Base-by-base conservation (phyloP, 2,797 vertebrate genomes). In the Lutjanus campechanus region DNA sequence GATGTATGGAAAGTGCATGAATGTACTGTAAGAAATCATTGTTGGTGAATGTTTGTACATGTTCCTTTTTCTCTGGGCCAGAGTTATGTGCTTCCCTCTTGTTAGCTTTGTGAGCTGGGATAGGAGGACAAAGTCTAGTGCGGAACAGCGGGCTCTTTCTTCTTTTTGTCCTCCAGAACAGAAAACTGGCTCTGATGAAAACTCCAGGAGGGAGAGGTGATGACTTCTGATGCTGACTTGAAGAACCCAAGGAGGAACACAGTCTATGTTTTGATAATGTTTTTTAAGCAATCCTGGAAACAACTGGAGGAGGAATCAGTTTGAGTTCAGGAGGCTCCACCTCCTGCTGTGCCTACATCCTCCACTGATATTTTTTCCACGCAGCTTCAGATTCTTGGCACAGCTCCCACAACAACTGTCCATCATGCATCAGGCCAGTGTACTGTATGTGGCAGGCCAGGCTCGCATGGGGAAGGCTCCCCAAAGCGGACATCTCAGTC, bases 151-250 rank as follows among this genome's bases (percentile, higher is more conserved):
- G 63, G 54, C 58, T 72, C 46, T 77, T 59, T 83, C 68, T 81
- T 78, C 74, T 76, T 90, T 94, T 92, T 91, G 90, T 91, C 93
- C 91, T 92, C 89, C 69, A 72, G 79, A 89, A 68, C 15, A 63
- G 70, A 82, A 78, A 76, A 75, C 50, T 70, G 78, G 59, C 54
- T 81, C 64, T 62, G 71, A 61, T 79, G 25, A 72, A 83, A 70
- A 83, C 69, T 75, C 79, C 68, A 49, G 50, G 77, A 76, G 80
- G 66, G 76, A 67, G 68, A 41, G 64, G 81, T 70, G 73, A 74
- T 43, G 67, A 81, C 46, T 67, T 82, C 85, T 75, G 79, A 87
- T 72, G 79, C 50, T 70, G 69, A 76, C 63, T 83, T 4, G 17
- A 72, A 79, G 60, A 85, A 79, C 66, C 69, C 53, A 50, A 71